phyloP scores from a whole-genome alignment of 1,140 invertebrate genomes.

The Drosophila sucinea region DNA sequence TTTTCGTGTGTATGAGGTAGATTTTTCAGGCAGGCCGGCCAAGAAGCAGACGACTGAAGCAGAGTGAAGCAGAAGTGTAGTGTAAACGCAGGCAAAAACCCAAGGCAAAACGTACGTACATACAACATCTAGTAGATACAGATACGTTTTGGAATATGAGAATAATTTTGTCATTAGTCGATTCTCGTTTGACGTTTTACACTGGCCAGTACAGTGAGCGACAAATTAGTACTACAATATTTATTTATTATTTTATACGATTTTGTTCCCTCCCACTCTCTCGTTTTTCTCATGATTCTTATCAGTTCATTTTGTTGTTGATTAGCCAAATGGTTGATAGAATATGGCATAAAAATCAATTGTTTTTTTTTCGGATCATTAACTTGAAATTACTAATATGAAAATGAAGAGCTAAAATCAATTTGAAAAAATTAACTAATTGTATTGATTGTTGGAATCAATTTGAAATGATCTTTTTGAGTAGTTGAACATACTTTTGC shows the following conservation, averaged over 20 bases:
- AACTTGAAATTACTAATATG: no score
- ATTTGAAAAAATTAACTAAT: no score
- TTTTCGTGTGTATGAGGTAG: conserved; percentile 52
- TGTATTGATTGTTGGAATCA: not conserved
- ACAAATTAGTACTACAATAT: conserved; percentile 50
- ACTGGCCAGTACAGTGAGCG: conserved; percentile 60
- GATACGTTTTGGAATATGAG: conserved; percentile 47
- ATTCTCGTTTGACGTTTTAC: conserved; percentile 35
- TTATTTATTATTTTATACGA: not conserved
- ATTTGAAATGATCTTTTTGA: not conserved
- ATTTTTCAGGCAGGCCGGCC: conserved; percentile 52
- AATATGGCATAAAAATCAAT: conserved; percentile 10
- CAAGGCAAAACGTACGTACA: conserved; percentile 66
- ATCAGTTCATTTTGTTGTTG: not conserved
- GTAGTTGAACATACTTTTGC: not conserved
- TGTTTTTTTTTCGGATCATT: not conserved
- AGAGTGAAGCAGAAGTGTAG: conserved; percentile 42
- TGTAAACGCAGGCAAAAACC: conserved; percentile 13
- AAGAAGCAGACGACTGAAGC: conserved; percentile 23
- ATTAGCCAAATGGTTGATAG: not conserved
- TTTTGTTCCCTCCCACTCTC: no score
- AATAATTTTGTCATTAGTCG: conserved; percentile 67
- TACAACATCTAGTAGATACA: conserved; percentile 46
- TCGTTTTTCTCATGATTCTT: not conserved
- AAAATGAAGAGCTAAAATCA: no score